Conservation (phyloP, 2,888 invertebrate species). For the Steinernema scapterisci region DNA sequence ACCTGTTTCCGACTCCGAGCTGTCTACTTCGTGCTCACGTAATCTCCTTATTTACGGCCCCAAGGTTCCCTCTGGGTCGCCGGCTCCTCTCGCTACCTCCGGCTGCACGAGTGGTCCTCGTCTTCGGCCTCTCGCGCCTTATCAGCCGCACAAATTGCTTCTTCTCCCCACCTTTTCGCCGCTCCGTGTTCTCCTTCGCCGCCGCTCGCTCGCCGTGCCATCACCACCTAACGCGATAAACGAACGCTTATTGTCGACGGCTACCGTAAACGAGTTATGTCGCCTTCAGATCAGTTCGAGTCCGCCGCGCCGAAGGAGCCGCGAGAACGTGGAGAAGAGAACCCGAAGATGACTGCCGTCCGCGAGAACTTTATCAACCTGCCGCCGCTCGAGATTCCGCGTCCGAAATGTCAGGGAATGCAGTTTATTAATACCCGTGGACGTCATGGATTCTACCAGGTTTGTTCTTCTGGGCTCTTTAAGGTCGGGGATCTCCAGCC, state of each 20-base stretch:
- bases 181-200: too few species aligned
- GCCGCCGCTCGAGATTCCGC: slow-evolving; percentile 58
- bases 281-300: slow-evolving; percentile 10
- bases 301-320: not conserved
- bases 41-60: not conserved
- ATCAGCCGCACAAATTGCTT: slow-evolving; percentile 12
- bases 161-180: too few species aligned
- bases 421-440: slow-evolving; percentile 65
- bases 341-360: slow-evolving; percentile 17
- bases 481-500: too few species aligned
- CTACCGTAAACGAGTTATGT: slow-evolving; percentile 29
- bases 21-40: not conserved
- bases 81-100: not conserved
- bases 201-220: not conserved
- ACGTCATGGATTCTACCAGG: slow-evolving; percentile 63
- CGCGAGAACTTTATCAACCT: slow-evolving; percentile 54
- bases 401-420: slow-evolving; percentile 64
- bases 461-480: slow-evolving; percentile 37
- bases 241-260: slow-evolving; percentile 27
- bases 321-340: not conserved
- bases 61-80: not conserved
- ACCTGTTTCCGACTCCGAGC: not conserved
- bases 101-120: too few species aligned
- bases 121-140: not conserved
- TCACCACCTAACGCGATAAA: slow-evolving; percentile 5